These are phyloP conservation scores for Scelioninae gen. 2 DNA, from an alignment of 2,888 invertebrate genomes.

Conservation along the genomic window DNA sequence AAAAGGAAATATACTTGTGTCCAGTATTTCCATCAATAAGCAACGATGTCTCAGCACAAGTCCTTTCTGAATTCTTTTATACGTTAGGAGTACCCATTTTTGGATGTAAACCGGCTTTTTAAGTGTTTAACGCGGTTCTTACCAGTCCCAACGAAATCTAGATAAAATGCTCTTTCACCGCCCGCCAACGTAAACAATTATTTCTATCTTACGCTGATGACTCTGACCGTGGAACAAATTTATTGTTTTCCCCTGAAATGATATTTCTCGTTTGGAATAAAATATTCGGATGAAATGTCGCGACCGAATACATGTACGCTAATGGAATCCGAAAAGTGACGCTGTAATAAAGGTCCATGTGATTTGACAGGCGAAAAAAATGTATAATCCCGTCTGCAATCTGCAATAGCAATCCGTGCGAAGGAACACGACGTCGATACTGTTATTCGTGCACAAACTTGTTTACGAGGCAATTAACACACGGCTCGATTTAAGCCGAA, in stretches of 20 bases:
- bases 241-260: neutral
- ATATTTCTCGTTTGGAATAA: neutral
- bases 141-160: neutral
- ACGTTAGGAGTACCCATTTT: slow-evolving; percentile 18
- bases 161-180: slow-evolving; percentile 7
- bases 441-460: slow-evolving; percentile 62
- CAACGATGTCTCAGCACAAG: slow-evolving; percentile 31
- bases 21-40: slow-evolving; percentile 8
- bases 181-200: slow-evolving; percentile 4
- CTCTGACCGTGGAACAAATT: neutral
- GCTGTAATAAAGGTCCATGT: slow-evolving; percentile 11
- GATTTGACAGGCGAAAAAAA: slow-evolving; percentile 38
- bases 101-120: slow-evolving; percentile 30
- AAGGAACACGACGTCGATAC: slow-evolving; percentile 56
- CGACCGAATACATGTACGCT: too few species aligned
- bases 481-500: slow-evolving; percentile 58
- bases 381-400: slow-evolving; percentile 51
- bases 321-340: neutral
- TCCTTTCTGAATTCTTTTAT: slow-evolving; percentile 15
- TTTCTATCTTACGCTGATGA: neutral
- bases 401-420: slow-evolving; percentile 55
- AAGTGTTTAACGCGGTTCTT: slow-evolving; percentile 20
- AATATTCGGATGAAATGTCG: too few species aligned
- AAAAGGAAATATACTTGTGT: slow-evolving; percentile 22
- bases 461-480: slow-evolving; percentile 65